Base-by-base conservation (phyloP, 2,113 vertebrate genomes). In the Cephalopholis sonnerati region DNA sequence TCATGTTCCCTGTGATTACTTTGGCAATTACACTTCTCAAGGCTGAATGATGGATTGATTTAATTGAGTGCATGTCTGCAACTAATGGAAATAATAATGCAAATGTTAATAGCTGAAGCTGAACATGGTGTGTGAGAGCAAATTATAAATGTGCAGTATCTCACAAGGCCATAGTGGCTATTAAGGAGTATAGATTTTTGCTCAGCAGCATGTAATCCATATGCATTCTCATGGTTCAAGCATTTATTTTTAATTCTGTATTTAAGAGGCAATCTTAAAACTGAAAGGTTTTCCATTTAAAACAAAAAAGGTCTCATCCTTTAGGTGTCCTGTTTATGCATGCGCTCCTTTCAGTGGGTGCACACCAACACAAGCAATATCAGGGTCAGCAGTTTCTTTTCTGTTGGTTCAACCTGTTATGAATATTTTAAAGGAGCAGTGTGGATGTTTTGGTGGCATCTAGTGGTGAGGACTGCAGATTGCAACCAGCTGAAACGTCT, bases 1-100 rank as follows among this genome's bases (percentile, higher is more conserved):
- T 77, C 36, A 64, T 24, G 32, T 64, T 18, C 46, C 2, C 29
- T 73, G 20, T 76, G 27, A 65, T 82, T 62, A 67, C 7, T 5
- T 58, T 59, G 29, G 22, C 24, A 68, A 24, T 69, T 68, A 76
- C 4, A 59, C 15, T 24, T 57, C 24, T 58, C 11, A 1, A 24
- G 55, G 29, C 24, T 55, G 11, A 78, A 78, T 63, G 22, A 74
- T 65, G 32, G 13, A 53, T 57, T 64, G 29, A 77, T 79, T 66
- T 65, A 41, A 81, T 78, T 65, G 11, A 12, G 57, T n/a, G 57
- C 55, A 73, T 32, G n/a, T 62, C 39, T 58, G 24, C 58, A 58
- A 12, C 7, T 54, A 67, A 46, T 78, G 70, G 46, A 82, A 78
- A 66, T n/a, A 15, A 62, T 75, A 12, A 54, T 15, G 44, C 46